A percentile compares a stretch with the other conserved stretches of the same genome.
phyloP scores from a whole-genome alignment of 2,113 vertebrate species.

The Tragelaphus scriptus region DNA sequence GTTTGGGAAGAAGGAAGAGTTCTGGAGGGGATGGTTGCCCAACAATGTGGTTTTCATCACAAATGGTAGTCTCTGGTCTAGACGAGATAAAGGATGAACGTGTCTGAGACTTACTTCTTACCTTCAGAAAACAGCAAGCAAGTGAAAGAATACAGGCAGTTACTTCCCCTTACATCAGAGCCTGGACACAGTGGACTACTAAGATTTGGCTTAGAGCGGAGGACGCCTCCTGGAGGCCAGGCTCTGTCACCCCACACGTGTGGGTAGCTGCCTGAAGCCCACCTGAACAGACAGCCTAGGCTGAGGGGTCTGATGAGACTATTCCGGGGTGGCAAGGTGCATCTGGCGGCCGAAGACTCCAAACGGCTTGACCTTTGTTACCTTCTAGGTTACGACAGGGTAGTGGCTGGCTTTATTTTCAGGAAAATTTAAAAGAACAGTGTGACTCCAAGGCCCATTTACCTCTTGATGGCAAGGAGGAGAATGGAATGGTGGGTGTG shows the following conservation, averaged over 20 bases:
- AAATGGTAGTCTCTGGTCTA: not conserved
- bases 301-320: not conserved
- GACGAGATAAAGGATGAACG: not conserved
- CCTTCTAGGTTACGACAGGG: not conserved
- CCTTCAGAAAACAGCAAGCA: not conserved
- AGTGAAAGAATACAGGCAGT: not conserved
- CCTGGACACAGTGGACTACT: not conserved
- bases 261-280: not conserved
- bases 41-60: not conserved
- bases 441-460: constrained; percentile 27
- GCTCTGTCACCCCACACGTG: not conserved
- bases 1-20: not conserved
- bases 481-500: not conserved
- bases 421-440: not conserved
- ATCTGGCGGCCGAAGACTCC: not conserved
- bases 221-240: not conserved
- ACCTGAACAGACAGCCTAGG: not conserved
- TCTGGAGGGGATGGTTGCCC: not conserved
- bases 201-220: not conserved
- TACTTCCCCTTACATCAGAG: not conserved
- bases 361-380: not conserved
- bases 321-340: not conserved
- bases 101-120: not conserved
- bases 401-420: not conserved
- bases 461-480: constrained; percentile 46